A percentile compares a stretch with the other conserved stretches of the same genome.
Conservation (phyloP, 2,888 invertebrate genomes). For the Anaspis maculata region DNA sequence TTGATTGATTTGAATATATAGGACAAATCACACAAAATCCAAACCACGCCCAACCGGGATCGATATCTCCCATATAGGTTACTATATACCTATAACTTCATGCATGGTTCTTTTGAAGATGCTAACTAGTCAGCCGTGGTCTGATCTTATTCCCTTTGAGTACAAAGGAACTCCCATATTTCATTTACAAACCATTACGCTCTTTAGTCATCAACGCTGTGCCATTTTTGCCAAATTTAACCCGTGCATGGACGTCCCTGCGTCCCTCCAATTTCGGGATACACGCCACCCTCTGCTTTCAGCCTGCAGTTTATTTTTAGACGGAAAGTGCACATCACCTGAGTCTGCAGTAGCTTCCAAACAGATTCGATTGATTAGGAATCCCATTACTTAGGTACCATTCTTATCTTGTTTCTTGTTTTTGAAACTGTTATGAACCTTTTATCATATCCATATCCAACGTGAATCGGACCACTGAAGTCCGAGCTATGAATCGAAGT, state of each 20-base stretch:
- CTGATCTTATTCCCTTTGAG: slow-evolving; percentile 24
- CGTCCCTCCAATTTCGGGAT: too few relatives aligned
- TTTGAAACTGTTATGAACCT: too few relatives aligned
- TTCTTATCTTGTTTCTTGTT: too few relatives aligned
- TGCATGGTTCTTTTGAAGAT: slow-evolving; percentile 24
- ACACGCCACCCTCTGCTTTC: too few relatives aligned
- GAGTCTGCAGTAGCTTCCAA: too few relatives aligned
- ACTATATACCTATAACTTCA: slow-evolving; percentile 27
- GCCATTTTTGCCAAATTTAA: slow-evolving; percentile 13
- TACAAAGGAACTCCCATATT: slow-evolving; percentile 23
- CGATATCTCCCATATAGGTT: slow-evolving; percentile 34
- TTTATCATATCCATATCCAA: too few relatives aligned
- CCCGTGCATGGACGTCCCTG: too few relatives aligned
- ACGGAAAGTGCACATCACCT: too few relatives aligned
- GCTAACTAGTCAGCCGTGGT: slow-evolving; percentile 25
- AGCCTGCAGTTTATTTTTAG: neutral
- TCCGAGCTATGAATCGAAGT: too few relatives aligned
- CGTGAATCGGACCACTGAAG: too few relatives aligned
- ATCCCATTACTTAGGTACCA: too few relatives aligned
- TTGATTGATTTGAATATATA: slow-evolving; percentile 29
- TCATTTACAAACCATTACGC: slow-evolving; percentile 14
- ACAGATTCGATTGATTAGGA: too few relatives aligned
- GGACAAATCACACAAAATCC: slow-evolving; percentile 24
- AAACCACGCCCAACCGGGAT: slow-evolving; percentile 35
- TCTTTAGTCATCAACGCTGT: slow-evolving; percentile 6